Evolutionary conservation across 1,140 invertebrate genomes (phyloP), one percentile per base, ranked within the genome.

Genomic region (Neuroterus valhalla): DNA sequence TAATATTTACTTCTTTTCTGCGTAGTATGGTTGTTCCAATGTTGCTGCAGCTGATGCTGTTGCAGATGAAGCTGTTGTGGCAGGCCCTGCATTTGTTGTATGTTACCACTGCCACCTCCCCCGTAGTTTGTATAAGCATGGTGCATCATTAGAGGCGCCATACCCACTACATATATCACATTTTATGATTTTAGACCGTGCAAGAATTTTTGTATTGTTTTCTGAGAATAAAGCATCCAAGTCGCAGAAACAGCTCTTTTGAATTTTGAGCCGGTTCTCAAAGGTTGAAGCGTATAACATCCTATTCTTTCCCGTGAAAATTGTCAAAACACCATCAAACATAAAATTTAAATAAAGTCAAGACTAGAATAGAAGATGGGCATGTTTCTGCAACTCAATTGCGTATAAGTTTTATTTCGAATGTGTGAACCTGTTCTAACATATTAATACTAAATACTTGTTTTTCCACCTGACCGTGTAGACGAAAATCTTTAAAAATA

Each of bases 121-220:
- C 91, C 90, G 90, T 92, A 92, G 91, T 89, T 92, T 89, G 90
- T 89, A 91, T 90, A 92, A 91, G 91, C 87, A 89, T 90, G 90
- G 89, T 91, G 90, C 91, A 92, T 91, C 90, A 90, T 89, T 88
- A 90, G 85, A 90, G 89, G 90, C 87, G 89, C 87, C 89, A 90
- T 90, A 90, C 87, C 85, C 88, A 90, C 89, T 90, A 89, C 87
- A 89, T 89, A 84, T 89, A 90, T 88, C 84, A 90, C 80, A 90
- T 84, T 88, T 89, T 85, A 87, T 85, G 77, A 87, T 85, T 89
- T 89, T 82, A 81, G 82, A 88, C 80, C 85, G 74, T 85, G 78
- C 77, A 79, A 81, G 74, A 76, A 76, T 68, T 78, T 68, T 76
- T 55, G 77, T 78, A 74, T 66, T 75, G 48, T 66, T 76, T 68